A percentile compares a stretch with the other conserved stretches of the same genome.
Conservation (phyloP, 2,888 invertebrate genomes). For the Habrosyne pyritoides region DNA sequence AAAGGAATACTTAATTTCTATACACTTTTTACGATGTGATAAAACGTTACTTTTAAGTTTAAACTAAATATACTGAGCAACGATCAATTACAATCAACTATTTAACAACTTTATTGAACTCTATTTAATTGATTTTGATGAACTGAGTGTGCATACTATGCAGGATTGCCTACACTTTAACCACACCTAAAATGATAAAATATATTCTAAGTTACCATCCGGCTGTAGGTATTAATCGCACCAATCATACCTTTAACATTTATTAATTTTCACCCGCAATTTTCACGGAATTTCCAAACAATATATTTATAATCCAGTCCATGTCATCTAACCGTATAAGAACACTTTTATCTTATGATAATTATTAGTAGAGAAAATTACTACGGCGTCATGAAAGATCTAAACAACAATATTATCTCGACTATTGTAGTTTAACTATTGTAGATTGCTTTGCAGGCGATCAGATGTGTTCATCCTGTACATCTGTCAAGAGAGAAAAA, state of each 20-base stretch:
- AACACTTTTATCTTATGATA: constrained; percentile 76
- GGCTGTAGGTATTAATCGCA: neutral
- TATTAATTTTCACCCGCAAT: neutral
- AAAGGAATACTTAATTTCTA: too few species aligned
- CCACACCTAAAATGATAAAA: neutral
- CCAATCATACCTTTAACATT: neutral
- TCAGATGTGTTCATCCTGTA: constrained; percentile 90
- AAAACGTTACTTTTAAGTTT: constrained; percentile 20
- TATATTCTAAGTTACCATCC: neutral
- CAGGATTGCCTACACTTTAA: constrained; percentile 10
- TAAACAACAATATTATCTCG: constrained; percentile 44
- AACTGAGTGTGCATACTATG: constrained; percentile 29
- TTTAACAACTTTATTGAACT: constrained; percentile 41
- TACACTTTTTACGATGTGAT: neutral
- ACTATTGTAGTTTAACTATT: constrained; percentile 43
- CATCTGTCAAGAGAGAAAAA: constrained; percentile 86
- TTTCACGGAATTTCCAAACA: constrained; percentile 23
- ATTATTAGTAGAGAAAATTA: constrained; percentile 50
- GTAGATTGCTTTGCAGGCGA: constrained; percentile 64
- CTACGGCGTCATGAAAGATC: constrained; percentile 40
- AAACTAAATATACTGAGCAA: constrained; percentile 47
- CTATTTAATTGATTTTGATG: constrained; percentile 19
- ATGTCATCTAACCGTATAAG: constrained; percentile 66
- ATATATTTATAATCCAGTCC: constrained; percentile 38
- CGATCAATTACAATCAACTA: constrained; percentile 50